phyloP scores from a whole-genome alignment of 2,888 invertebrate species.

The Mesorhabditis sp. region DNA sequence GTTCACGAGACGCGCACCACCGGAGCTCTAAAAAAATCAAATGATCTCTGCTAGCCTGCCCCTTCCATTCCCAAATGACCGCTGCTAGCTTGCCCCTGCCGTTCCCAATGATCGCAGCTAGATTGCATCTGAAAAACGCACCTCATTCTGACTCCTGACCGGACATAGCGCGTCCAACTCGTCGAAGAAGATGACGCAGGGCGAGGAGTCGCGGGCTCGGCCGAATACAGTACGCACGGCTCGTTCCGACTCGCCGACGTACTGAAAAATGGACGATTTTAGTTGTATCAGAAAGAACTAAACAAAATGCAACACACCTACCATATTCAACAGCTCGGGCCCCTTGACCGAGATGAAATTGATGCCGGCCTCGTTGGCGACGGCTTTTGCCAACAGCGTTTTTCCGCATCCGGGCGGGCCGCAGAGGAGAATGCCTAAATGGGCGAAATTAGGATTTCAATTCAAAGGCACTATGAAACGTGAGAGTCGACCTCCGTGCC shows the following conservation, averaged over 20 bases:
- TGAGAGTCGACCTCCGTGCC: too few relatives aligned
- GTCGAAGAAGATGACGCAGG: constrained; percentile 97
- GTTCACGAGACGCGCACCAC: constrained; percentile 77
- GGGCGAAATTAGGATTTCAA: too few relatives aligned
- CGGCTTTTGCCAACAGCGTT: constrained; percentile 92
- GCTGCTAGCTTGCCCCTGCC: too few relatives aligned
- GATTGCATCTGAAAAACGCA: constrained; percentile 6
- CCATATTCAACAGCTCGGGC: constrained; percentile 94
- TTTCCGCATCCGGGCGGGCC: constrained; percentile 88
- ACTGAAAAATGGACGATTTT: constrained; percentile 62
- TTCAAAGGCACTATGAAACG: too few relatives aligned
- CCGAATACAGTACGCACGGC: constrained; percentile 93
- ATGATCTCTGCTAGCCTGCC: too few relatives aligned
- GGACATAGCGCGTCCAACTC: constrained; percentile 95
- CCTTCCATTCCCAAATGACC: too few relatives aligned
- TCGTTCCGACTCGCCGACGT: constrained; percentile 95
- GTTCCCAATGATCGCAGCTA: neutral
- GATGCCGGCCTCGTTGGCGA: constrained; percentile 95
- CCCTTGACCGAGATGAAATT: constrained; percentile 99
- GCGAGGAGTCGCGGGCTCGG: constrained; percentile 86
- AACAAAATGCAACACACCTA: constrained; percentile 53
- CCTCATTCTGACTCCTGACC: constrained; percentile 73
- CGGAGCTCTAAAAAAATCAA: constrained; percentile 56
- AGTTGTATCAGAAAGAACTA: neutral
- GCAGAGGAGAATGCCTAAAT: constrained; percentile 75